These are phyloP conservation scores for Choloepus didactylus DNA, from an alignment of 2,797 vertebrate species.

Conservation along the genomic window DNA sequence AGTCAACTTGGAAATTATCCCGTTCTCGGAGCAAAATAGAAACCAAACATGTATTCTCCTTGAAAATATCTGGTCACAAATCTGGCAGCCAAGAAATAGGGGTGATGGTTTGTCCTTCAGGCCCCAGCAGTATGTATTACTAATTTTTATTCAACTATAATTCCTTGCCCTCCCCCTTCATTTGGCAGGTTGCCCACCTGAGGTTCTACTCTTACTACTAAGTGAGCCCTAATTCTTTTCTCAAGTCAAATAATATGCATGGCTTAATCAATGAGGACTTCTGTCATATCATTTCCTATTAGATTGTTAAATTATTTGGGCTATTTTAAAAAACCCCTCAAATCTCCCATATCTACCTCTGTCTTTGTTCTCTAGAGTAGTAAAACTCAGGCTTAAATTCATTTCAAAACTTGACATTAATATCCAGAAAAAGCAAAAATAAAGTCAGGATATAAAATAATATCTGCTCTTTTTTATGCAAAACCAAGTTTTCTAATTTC, in stretches of 20 bases:
- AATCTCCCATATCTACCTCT: neutral
- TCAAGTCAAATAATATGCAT: constrained; percentile 26
- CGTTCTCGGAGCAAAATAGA: constrained; percentile 44
- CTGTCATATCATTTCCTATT: neutral
- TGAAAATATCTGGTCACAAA: neutral
- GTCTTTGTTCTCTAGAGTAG: neutral
- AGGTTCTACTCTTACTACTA: neutral
- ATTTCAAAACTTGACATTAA: constrained; percentile 49
- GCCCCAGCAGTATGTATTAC: neutral
- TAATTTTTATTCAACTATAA: constrained; percentile 33
- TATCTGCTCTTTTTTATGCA: neutral
- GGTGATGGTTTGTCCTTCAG: neutral
- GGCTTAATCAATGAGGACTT: neutral
- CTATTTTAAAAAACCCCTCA: constrained; percentile 1
- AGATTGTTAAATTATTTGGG: constrained; percentile 24
- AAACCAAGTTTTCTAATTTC: neutral
- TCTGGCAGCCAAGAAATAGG: constrained; percentile 1
- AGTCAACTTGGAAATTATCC: constrained; percentile 19
- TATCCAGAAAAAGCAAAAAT: neutral
- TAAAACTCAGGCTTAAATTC: constrained; percentile 28
- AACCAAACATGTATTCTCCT: constrained; percentile 16
- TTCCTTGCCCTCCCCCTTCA: neutral
- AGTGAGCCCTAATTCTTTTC: constrained; percentile 4
- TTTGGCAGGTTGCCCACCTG: neutral
- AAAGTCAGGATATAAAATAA: constrained; percentile 55